A percentile compares a stretch with the other conserved stretches of the same genome.
Evolutionary conservation across 2,797 vertebrate species (phyloP).

Genomic region (Bufotes viridis): DNA sequence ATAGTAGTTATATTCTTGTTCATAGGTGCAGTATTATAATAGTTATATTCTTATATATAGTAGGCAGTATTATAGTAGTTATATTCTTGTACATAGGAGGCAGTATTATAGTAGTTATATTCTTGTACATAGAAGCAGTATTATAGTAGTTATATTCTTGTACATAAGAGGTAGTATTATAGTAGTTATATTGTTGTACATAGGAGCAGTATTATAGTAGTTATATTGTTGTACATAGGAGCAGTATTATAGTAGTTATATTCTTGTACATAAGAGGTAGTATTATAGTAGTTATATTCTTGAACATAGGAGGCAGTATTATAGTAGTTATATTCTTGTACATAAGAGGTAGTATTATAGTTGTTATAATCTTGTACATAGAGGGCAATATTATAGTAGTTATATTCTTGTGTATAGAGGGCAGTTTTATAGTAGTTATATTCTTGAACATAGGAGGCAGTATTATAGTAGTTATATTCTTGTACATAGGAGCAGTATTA

Average conservation of each 20-base stretch:
- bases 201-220: not conserved
- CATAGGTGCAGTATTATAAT: not conserved
- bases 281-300: not conserved
- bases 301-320: not conserved
- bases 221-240: not conserved
- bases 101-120: constrained; percentile 13
- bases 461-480: constrained; percentile 13
- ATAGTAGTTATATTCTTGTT: constrained; percentile 13
- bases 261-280: not conserved
- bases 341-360: not conserved
- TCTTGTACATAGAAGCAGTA: constrained; percentile 4
- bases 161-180: not conserved
- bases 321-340: constrained; percentile 1
- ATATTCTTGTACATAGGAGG: constrained; percentile 1
- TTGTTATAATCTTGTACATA: not conserved
- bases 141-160: constrained; percentile 7
- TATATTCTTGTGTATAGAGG: not conserved
- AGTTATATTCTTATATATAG: constrained; percentile 10
- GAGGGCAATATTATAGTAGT: not conserved
- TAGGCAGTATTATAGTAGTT: not conserved
- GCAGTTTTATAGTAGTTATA: constrained; percentile 1
- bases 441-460: not conserved
- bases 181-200: not conserved
- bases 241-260: constrained; percentile 6
- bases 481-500: constrained; percentile 5